Evolutionary conservation across 2,888 invertebrate genomes (phyloP).

Genomic region (Erebia epiphron): DNA sequence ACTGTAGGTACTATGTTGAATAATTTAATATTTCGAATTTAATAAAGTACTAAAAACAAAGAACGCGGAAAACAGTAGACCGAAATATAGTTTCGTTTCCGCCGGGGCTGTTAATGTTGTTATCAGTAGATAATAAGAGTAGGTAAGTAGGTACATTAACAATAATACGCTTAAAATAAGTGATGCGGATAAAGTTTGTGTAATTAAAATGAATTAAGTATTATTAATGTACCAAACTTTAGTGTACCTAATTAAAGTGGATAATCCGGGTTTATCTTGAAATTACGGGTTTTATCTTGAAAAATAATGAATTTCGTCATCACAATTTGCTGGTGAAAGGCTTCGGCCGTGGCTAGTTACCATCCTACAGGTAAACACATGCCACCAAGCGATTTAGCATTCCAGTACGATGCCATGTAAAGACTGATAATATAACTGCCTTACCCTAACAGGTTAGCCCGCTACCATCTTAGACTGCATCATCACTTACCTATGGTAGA

Average conservation of each 20-base stretch:
- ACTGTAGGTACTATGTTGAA: neutral
- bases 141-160: constrained; percentile 17
- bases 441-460: too few species aligned
- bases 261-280: neutral
- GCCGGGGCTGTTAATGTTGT: neutral
- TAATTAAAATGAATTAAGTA: neutral
- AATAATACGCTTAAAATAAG: constrained; percentile 1
- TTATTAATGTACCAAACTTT: neutral
- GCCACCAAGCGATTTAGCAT: too few species aligned
- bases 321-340: too few species aligned
- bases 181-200: neutral
- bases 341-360: too few species aligned
- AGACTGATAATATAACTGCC: too few species aligned
- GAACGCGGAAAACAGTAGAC: neutral
- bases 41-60: neutral
- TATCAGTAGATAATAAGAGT: constrained; percentile 15
- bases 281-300: neutral
- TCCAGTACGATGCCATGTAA: too few species aligned
- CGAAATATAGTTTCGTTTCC: neutral
- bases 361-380: too few species aligned
- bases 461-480: too few species aligned
- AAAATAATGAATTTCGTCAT: neutral
- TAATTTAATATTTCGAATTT: neutral
- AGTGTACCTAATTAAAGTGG: too few species aligned
- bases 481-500: too few species aligned